Evolutionary conservation across 2,888 invertebrate genomes (phyloP).

Genomic region (Silvanus unidentatus): DNA sequence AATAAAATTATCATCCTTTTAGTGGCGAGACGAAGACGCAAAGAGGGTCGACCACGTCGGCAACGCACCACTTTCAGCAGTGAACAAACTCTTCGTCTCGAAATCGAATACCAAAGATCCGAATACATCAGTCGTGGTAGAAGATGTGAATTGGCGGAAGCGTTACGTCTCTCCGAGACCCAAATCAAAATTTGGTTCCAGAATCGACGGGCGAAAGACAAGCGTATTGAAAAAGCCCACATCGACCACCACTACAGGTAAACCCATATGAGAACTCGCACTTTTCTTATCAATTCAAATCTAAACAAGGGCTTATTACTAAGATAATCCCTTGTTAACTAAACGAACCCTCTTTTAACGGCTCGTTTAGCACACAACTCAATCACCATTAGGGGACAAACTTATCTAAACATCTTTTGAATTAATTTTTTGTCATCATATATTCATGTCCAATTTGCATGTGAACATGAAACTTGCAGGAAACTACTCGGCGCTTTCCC

Average conservation of each 20-base stretch:
- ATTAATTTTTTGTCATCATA: neutral
- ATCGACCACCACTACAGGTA: constrained; percentile 92
- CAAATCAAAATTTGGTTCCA: constrained; percentile 92
- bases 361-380: too few species aligned
- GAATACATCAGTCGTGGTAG: constrained; percentile 89
- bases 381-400: too few species aligned
- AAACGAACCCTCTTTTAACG: constrained; percentile 2
- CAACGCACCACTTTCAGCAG: constrained; percentile 93
- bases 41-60: constrained; percentile 80
- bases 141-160: constrained; percentile 70
- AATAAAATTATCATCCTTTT: too few species aligned
- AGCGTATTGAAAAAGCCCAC: constrained; percentile 92
- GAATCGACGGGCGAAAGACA: constrained; percentile 92
- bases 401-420: neutral
- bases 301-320: too few species aligned
- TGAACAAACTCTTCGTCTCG: constrained; percentile 84
- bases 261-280: constrained; percentile 9
- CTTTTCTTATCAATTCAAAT: too few species aligned
- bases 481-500: constrained; percentile 42
- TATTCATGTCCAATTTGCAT: constrained; percentile 4
- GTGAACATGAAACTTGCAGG: constrained; percentile 24
- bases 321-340: neutral
- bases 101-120: constrained; percentile 84
- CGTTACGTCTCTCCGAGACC: constrained; percentile 66
- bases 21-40: constrained; percentile 81